These are phyloP conservation scores for Ditula angustiorana DNA, from an alignment of 2,888 invertebrate species.

Conservation along the genomic window DNA sequence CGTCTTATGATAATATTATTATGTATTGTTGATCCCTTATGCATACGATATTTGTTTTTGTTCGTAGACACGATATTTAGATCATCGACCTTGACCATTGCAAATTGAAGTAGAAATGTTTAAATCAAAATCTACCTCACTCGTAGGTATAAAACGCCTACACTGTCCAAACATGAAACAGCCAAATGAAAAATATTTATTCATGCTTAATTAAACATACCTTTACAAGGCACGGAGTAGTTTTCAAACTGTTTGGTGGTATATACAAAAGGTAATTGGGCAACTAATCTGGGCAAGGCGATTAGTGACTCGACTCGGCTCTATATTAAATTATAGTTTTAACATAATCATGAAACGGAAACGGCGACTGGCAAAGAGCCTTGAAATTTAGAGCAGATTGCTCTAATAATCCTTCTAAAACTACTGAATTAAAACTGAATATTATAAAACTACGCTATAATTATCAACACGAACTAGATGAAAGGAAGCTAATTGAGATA, in stretches of 20 bases:
- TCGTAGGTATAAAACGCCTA: conserved; percentile 16
- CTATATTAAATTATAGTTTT: conserved; percentile 28
- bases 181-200: conserved; percentile 9
- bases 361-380: conserved; percentile 8
- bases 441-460: background rate
- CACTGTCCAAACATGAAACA: conserved; percentile 4
- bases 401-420: background rate
- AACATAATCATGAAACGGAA: conserved; percentile 30
- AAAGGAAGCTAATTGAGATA: conserved; percentile 34
- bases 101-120: background rate
- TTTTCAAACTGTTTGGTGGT: background rate
- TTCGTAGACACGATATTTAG: conserved; percentile 4
- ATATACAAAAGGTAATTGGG: conserved; percentile 18
- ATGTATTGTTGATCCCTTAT: conserved; percentile 12
- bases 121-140: background rate
- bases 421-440: background rate
- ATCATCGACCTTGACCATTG: conserved; percentile 20
- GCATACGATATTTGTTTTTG: conserved; percentile 8
- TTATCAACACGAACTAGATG: conserved; percentile 20
- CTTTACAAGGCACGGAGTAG: conserved; percentile 3
- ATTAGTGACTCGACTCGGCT: conserved; percentile 3
- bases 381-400: conserved; percentile 17
- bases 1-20: background rate
- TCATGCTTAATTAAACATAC: background rate
- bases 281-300: background rate